Conservation (phyloP, 2,797 vertebrate genomes). For the Phyllotis vaccarum region DNA sequence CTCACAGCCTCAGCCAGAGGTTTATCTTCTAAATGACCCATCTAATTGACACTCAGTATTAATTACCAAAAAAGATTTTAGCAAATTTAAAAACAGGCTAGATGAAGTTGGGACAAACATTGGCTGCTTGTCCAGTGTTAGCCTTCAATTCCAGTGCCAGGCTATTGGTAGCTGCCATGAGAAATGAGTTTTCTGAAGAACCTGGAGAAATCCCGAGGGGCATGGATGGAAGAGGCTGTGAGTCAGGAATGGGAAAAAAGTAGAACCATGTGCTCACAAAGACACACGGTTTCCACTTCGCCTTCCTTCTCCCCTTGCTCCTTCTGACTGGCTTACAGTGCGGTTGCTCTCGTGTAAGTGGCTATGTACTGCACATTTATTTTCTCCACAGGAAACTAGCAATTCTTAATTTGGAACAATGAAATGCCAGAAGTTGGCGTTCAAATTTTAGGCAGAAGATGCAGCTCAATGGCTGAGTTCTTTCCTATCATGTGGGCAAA, state of each 20-base stretch:
- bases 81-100: not conserved
- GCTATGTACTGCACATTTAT: not conserved
- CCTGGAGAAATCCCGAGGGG: not conserved
- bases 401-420: not conserved
- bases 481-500: no score
- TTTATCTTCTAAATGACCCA: not conserved
- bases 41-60: not conserved
- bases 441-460: not conserved
- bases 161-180: not conserved
- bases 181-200: constrained; percentile 18
- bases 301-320: not conserved
- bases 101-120: not conserved
- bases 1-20: not conserved
- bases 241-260: not conserved
- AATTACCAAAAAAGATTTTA: not conserved
- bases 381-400: not conserved
- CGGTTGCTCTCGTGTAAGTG: not conserved
- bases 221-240: not conserved
- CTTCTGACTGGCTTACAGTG: not conserved
- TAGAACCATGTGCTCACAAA: not conserved
- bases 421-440: not conserved
- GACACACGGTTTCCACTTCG: not conserved
- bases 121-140: not conserved
- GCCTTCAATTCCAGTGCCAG: not conserved
- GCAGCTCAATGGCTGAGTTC: no score